A percentile compares a stretch with the other conserved stretches of the same genome.
phyloP scores from a whole-genome alignment of 2,888 invertebrate species.

The Machimus atricapillus region DNA sequence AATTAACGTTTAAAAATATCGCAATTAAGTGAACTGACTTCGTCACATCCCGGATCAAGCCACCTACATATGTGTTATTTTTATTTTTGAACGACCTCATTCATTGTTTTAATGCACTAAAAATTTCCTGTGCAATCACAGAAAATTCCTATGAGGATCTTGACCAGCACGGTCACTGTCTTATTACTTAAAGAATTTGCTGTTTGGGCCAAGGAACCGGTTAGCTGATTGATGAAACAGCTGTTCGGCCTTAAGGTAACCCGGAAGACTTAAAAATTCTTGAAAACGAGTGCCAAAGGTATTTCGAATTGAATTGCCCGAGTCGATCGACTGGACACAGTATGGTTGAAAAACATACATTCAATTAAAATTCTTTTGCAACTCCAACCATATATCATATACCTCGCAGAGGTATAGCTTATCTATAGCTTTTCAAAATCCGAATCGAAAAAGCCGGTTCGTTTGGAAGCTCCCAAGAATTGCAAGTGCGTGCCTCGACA shows the following conservation, averaged over 20 bases:
- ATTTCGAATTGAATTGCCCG: neutral
- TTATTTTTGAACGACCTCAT: neutral
- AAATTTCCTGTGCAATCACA: neutral
- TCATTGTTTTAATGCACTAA: neutral
- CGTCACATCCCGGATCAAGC: neutral
- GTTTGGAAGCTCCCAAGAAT: neutral
- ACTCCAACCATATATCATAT: neutral
- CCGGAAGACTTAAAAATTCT: neutral
- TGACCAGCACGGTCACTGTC: neutral
- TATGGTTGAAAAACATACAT: neutral
- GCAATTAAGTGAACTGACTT: neutral
- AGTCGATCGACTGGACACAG: neutral
- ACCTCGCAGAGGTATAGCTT: neutral
- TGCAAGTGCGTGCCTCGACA: neutral
- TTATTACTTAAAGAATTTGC: neutral
- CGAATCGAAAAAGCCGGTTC: neutral
- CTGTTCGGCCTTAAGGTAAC: neutral
- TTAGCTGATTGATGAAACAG: neutral
- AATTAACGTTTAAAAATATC: neutral
- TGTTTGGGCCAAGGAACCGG: neutral
- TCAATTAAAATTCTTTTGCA: neutral
- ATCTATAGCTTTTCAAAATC: neutral
- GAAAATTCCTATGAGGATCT: neutral
- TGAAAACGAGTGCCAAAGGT: neutral
- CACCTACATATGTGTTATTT: neutral